Evolutionary conservation across 2,797 vertebrate genomes (phyloP).

Genomic region (Brachymystax lenok): DNA sequence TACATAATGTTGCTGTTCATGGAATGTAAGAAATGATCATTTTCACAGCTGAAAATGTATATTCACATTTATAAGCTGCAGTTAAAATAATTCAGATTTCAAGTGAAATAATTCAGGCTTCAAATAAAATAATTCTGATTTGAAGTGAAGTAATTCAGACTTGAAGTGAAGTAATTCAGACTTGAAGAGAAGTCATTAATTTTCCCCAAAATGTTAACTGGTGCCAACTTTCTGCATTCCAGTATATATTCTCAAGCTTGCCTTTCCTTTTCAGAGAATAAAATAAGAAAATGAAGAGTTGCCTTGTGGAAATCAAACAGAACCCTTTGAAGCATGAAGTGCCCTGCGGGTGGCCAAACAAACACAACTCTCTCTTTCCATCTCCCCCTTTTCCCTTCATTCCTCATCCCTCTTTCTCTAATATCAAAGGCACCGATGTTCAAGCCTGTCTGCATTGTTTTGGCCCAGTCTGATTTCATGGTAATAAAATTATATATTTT

Average conservation of each 20-base stretch:
- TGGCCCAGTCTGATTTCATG: slow-evolving; percentile 1
- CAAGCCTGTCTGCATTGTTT: slow-evolving; percentile 6
- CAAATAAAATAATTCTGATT: rapidly evolving
- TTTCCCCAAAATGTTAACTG: background rate
- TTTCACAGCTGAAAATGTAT: slow-evolving; percentile 10
- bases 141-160: background rate
- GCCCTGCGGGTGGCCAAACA: slow-evolving; percentile 15
- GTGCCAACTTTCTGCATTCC: slow-evolving; percentile 15
- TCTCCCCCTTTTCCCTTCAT: background rate
- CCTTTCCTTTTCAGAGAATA: background rate
- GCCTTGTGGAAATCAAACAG: background rate
- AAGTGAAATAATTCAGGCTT: too few species aligned
- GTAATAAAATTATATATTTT: background rate
- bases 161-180: background rate
- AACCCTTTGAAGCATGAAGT: slow-evolving; percentile 8
- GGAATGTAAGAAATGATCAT: slow-evolving; percentile 21
- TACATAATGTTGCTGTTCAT: too few species aligned
- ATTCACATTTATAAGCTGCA: background rate
- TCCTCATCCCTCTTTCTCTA: background rate
- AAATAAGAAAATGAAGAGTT: background rate
- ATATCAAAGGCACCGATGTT: slow-evolving; percentile 17
- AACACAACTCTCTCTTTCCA: background rate
- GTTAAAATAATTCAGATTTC: background rate
- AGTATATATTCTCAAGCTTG: background rate
- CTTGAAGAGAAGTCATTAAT: too few species aligned